Base-by-base conservation (phyloP, 2,888 invertebrate species). In the Hemicrepidius hirtus region DNA sequence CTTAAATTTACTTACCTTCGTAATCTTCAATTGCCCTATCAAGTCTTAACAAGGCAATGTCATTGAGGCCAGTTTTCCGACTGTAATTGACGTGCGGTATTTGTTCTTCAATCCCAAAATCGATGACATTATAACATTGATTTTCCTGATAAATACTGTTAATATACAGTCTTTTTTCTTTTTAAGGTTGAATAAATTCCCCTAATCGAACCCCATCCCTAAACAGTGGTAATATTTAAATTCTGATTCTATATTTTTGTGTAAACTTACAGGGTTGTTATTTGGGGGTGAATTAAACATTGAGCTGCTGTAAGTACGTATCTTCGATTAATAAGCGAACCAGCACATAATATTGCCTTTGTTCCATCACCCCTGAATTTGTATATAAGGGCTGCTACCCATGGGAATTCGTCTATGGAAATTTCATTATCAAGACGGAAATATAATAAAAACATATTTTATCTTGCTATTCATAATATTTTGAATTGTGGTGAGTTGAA, bases 41-140 rank as follows among this genome's bases (percentile, higher is more conserved):
- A 49, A 88, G 73, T 60, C 86, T 82, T 6, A 88, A 74, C 37
- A 88, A 74, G 0, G 87, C 88, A 7, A 88, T 87, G 69, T 88
- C 88, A 32, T 75, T 16, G 9, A 24, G 37, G 2, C 16, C 24
- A 12, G 28, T 21, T 21, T 5, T 35, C 13, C 13, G 40, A 79
- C 73, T 63, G 41, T 55, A 66, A 3, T 18, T 12, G 1, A 24
- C 41, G 57, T 66, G 57, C 3, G 16, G 12, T 20, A 44, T 62
- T n/a, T 10, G 12, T 21, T 41, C 21, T 21, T 41, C 41, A 41
- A 44, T 24, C 2, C 24, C 62, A 18, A n/a, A 57, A 12, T 57
- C 57, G 0, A n/a, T 5, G 12, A 18, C 57, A 6, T 4, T 21
- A n/a, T 13, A 18, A 12, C 57, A 57, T 9, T 57, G 20, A 32